Conservation (phyloP, 2,113 vertebrate species). For the Pelvicachromis taeniatus region DNA sequence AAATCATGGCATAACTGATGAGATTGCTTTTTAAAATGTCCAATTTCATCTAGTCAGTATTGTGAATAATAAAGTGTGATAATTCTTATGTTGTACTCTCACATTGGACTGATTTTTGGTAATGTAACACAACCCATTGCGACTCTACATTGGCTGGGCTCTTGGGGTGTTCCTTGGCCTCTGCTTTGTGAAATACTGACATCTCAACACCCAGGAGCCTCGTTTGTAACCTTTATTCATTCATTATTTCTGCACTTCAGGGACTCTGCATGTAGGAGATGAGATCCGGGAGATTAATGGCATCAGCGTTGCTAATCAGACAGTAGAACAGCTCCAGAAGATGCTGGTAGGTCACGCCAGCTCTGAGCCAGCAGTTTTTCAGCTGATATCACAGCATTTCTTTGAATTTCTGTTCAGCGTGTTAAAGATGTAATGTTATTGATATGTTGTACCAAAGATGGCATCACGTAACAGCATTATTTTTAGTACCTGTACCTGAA, state of each 20-base stretch:
- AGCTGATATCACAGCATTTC: neutral
- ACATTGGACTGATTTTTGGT: neutral
- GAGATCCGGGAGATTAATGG: conserved; percentile 98
- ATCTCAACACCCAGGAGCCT: neutral
- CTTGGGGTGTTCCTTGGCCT: neutral
- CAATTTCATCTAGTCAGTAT: neutral
- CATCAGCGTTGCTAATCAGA: conserved; percentile 98
- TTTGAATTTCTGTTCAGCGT: neutral
- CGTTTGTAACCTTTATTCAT: neutral
- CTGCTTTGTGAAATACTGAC: neutral
- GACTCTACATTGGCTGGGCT: neutral
- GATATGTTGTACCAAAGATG: neutral
- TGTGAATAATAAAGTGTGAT: neutral
- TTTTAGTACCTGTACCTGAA: neutral
- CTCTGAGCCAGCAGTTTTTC: neutral
- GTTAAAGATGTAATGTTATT: neutral
- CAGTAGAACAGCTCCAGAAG: conserved; percentile 97
- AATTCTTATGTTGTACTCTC: neutral
- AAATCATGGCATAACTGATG: neutral
- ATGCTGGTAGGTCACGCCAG: conserved; percentile 86
- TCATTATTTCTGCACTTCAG: conserved; percentile 59
- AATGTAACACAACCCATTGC: neutral
- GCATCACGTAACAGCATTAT: neutral
- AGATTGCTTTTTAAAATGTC: neutral
- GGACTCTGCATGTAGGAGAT: conserved; percentile 96